These are phyloP conservation scores for Myotis daubentonii DNA, from an alignment of 2,797 vertebrate genomes.

Conservation along the genomic window DNA sequence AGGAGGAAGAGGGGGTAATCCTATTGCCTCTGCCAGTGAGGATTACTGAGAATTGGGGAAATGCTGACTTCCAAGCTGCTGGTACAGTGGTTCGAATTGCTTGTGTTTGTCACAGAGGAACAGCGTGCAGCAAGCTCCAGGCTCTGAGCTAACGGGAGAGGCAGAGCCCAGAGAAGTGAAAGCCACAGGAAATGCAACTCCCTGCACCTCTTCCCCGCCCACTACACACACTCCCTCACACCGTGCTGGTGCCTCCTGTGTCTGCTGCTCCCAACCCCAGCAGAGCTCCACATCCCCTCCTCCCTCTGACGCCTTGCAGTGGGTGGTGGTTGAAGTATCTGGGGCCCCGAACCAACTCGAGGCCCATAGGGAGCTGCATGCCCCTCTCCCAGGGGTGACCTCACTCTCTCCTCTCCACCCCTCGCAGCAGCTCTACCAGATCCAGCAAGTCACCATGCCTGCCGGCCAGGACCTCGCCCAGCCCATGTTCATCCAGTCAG, in stretches of 20 bases:
- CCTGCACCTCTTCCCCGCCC: constrained; percentile 51
- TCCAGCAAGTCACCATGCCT: constrained; percentile 99
- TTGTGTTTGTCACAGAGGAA: constrained; percentile 73
- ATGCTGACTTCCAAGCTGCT: constrained; percentile 62
- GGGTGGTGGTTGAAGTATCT: constrained; percentile 64
- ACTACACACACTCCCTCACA: constrained; percentile 48
- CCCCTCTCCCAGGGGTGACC: constrained; percentile 61
- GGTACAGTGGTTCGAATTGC: constrained; percentile 58
- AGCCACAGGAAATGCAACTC: constrained; percentile 62
- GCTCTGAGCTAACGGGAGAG: constrained; percentile 70
- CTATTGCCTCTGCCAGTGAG: neutral
- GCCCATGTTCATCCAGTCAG: constrained; percentile 99
- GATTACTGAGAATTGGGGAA: constrained; percentile 32
- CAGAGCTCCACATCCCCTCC: constrained; percentile 41
- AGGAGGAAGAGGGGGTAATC: neutral
- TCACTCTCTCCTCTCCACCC: constrained; percentile 54
- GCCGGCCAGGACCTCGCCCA: constrained; percentile 97
- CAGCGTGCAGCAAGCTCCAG: constrained; percentile 58
- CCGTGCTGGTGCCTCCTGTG: constrained; percentile 36
- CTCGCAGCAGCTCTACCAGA: constrained; percentile 97
- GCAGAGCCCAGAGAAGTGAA: constrained; percentile 71
- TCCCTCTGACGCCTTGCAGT: constrained; percentile 47
- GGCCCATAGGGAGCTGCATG: constrained; percentile 50
- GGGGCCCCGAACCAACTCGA: constrained; percentile 57
- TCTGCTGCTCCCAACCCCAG: constrained; percentile 51